phyloP scores from a whole-genome alignment of 2,797 vertebrate genomes.

The Smutsia temminckii region DNA sequence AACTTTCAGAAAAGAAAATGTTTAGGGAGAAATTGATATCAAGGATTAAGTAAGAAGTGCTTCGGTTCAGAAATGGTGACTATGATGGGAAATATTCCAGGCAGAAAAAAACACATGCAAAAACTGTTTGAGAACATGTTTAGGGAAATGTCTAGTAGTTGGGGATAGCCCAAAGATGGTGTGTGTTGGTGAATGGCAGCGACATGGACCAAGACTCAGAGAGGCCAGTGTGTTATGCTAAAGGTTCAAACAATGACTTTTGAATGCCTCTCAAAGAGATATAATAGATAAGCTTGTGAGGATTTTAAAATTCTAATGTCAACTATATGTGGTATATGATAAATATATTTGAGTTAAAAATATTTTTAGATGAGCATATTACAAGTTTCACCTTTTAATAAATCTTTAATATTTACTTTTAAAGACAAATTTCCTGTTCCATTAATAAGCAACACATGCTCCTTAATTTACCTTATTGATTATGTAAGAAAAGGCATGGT shows the following conservation, averaged over 20 bases:
- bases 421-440: neutral
- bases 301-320: neutral
- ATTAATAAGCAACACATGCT: neutral
- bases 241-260: neutral
- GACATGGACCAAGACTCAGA: neutral
- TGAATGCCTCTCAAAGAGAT: neutral
- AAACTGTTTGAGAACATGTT: neutral
- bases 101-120: neutral
- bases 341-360: constrained; percentile 31
- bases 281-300: neutral
- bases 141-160: neutral
- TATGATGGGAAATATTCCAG: neutral
- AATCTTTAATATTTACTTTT: neutral
- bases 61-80: neutral
- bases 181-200: neutral
- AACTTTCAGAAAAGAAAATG: neutral
- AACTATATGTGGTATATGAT: neutral
- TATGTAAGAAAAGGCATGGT: neutral
- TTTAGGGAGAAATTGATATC: neutral
- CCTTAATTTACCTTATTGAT: neutral
- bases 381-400: constrained; percentile 40
- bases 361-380: neutral
- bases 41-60: neutral
- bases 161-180: neutral
- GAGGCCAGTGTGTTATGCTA: neutral